Conservation (phyloP, 2,797 vertebrate species). For the Numenius phaeopus region DNA sequence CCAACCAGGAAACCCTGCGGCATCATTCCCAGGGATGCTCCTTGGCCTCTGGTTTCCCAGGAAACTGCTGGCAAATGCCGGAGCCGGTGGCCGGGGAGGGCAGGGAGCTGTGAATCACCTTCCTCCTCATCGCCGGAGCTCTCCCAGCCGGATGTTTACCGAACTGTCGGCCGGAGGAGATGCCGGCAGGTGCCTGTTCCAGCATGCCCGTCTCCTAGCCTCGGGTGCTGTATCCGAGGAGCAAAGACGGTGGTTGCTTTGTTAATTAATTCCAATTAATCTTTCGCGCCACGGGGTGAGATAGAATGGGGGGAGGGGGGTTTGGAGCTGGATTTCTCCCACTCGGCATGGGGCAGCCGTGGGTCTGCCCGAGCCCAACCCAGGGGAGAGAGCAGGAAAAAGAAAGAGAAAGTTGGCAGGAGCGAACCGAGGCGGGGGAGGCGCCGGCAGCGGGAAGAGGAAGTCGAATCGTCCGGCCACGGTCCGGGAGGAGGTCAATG, state of each 20-base stretch:
- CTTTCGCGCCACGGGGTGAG: accelerated
- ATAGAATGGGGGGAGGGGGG: too few relatives aligned
- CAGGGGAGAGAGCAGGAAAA: not conserved
- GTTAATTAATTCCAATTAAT: not conserved
- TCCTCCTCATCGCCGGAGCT: not conserved
- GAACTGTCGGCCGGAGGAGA: not conserved
- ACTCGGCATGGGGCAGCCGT: accelerated
- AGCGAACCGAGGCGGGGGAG: not conserved
- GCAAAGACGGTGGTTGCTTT: not conserved
- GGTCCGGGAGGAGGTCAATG: not conserved
- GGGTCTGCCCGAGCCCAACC: not conserved
- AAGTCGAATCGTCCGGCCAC: accelerated
- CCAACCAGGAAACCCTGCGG: not conserved
- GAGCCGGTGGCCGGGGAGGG: not conserved
- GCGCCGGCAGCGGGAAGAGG: not conserved
- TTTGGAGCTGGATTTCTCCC: not conserved
- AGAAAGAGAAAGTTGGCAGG: constrained; percentile 26
- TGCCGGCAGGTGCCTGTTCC: not conserved
- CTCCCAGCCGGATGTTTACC: not conserved
- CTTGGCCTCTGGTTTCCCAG: constrained; percentile 3
- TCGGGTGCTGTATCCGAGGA: not conserved
- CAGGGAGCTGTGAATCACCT: not conserved
- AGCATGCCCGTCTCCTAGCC: not conserved
- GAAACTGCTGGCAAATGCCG: not conserved
- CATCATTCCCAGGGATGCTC: not conserved